Base-by-base conservation (phyloP, 1,140 invertebrate genomes). In the Cheumatopsyche charites region DNA sequence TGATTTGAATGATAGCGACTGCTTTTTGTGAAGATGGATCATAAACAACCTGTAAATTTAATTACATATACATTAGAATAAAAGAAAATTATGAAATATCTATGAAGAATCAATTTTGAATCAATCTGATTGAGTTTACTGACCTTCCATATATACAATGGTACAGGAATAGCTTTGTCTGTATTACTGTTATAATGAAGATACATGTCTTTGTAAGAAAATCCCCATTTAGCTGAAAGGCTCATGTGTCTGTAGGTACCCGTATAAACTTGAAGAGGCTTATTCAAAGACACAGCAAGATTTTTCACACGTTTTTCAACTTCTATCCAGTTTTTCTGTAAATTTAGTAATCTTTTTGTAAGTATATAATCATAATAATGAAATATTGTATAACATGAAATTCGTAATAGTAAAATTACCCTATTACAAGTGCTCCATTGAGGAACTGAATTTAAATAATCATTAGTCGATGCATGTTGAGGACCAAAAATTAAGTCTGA, bases 71-170 rank as follows among this genome's bases (percentile, higher is more conserved):
- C 2, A 61, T 7, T 15, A 15, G 6, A 25, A 25, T 25, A 25
- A 5, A 61, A 5, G 21, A 5, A 61, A 7, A 21, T 15, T 61
- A 25, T 61, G 13, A 4, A 21, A 61, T 61, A 61, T 61, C 21
- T 21, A 15, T 55, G 13, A 7, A 55, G 7, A 17, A 21, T 41
- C 62, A n/a, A 36, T 67, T 67, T 47, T 49, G 25, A 43, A 12
- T 11, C 2, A 21, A 52, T 52, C 6, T 23, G 1, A 61, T 61
- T 36, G 23, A 36, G 29, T 9, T 25, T 15, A 61, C 67, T 62
- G 73, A 81, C 81, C 79, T 83, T 83, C 81, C 81, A 83, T 43
- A 80, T 72, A 67, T 78, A 82, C 4, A 70, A 63, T 9, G 80
- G 79, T 21, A 80, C 77, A 0, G 68, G 49, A 61, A 79, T 76